A percentile compares a stretch with the other conserved stretches of the same genome.
Conservation (phyloP, 2,888 invertebrate genomes). For the Lymantria dispar region DNA sequence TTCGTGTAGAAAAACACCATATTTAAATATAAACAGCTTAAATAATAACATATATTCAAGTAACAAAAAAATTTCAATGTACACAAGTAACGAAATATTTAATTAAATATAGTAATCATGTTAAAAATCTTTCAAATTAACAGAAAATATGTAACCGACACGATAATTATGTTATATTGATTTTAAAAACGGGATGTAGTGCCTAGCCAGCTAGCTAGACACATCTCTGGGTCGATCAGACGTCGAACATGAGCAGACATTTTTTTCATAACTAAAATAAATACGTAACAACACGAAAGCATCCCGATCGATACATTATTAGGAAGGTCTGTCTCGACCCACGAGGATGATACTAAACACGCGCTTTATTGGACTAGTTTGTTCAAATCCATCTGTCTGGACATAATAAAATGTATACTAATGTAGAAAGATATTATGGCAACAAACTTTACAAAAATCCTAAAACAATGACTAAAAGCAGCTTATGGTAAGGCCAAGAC, state of each 20-base stretch:
- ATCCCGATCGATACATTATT: slow-evolving; percentile 45
- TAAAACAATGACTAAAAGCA: slow-evolving; percentile 83
- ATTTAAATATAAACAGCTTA: slow-evolving; percentile 78
- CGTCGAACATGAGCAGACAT: slow-evolving; percentile 34
- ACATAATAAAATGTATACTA: slow-evolving; percentile 77
- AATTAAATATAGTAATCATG: slow-evolving; percentile 74
- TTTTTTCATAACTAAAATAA: slow-evolving; percentile 58
- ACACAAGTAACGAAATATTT: slow-evolving; percentile 78
- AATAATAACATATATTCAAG: slow-evolving; percentile 76
- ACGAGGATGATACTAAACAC: slow-evolving; percentile 51
- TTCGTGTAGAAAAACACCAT: slow-evolving; percentile 73
- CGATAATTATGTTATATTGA: slow-evolving; percentile 48
- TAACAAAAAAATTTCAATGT: slow-evolving; percentile 79
- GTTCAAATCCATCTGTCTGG: slow-evolving; percentile 78
- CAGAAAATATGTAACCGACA: slow-evolving; percentile 66
- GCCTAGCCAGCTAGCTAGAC: background rate
- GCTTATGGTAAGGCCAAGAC: slow-evolving; percentile 71
- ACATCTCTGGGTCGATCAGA: slow-evolving; percentile 15
- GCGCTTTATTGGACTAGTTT: slow-evolving; percentile 77
- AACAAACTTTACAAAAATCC: slow-evolving; percentile 82
- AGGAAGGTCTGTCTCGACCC: slow-evolving; percentile 51
- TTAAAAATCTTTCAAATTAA: slow-evolving; percentile 69
- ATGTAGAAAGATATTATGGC: slow-evolving; percentile 82
- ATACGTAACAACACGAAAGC: slow-evolving; percentile 58
- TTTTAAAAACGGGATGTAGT: slow-evolving; percentile 31